These are phyloP conservation scores for Felis chaus DNA, from an alignment of 2,113 vertebrate genomes.

Conservation along the genomic window DNA sequence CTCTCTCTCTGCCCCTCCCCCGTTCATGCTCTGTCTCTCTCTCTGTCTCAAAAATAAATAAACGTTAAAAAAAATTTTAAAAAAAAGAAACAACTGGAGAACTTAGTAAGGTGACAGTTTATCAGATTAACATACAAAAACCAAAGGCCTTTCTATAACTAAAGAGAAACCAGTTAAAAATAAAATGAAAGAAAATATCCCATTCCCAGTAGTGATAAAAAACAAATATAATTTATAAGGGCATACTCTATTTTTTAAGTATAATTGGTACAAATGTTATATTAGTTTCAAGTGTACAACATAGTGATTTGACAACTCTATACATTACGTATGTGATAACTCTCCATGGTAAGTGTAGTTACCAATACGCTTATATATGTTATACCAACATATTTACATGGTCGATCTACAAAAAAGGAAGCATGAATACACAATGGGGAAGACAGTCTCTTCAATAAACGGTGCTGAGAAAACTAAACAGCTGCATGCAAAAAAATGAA, in stretches of 20 bases:
- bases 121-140: conserved; percentile 18
- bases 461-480: not conserved
- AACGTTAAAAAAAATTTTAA: too few species aligned
- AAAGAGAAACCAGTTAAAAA: not conserved
- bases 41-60: too few species aligned
- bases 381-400: not conserved
- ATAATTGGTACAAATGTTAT: not conserved
- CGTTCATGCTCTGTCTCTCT: too few species aligned
- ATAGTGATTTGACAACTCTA: not conserved
- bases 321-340: not conserved
- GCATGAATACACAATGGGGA: not conserved
- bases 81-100: not conserved
- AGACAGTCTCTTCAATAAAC: not conserved
- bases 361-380: not conserved
- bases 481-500: not conserved
- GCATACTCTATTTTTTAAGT: not conserved
- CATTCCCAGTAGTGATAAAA: not conserved
- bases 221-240: not conserved
- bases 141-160: not conserved
- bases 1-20: too few species aligned
- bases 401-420: not conserved
- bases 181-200: conserved; percentile 19
- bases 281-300: not conserved
- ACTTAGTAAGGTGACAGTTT: not conserved
- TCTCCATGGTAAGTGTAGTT: not conserved